Conservation (phyloP, 2,797 vertebrate genomes). For the Chromis chromis region DNA sequence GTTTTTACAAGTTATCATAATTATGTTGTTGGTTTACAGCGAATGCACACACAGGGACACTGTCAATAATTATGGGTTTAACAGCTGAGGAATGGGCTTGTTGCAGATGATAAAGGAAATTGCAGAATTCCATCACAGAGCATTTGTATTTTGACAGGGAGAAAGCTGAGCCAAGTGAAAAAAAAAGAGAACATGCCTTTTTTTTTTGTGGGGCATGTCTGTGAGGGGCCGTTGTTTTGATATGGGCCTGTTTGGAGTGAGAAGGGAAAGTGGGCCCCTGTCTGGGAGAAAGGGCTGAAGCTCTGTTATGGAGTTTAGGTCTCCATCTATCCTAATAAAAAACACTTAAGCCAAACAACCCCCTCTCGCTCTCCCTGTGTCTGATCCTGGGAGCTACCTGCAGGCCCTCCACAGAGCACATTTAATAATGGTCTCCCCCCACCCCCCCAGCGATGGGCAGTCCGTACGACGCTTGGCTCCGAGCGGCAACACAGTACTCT, state of each 20-base stretch:
- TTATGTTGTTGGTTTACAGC: slow-evolving; percentile 45
- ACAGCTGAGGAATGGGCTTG: slow-evolving; percentile 62
- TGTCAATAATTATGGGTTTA: slow-evolving; percentile 70
- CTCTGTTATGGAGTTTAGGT: slow-evolving; percentile 86
- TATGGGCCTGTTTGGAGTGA: slow-evolving; percentile 75
- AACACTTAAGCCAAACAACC: slow-evolving; percentile 86
- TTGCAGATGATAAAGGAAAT: slow-evolving; percentile 78
- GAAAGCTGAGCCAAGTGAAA: slow-evolving; percentile 74
- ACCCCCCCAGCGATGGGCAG: slow-evolving; percentile 39
- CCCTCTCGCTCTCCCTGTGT: slow-evolving; percentile 71
- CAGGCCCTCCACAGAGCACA: slow-evolving; percentile 74
- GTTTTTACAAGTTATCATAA: slow-evolving; percentile 46
- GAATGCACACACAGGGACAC: background rate
- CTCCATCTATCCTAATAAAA: slow-evolving; percentile 87
- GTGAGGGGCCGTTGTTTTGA: slow-evolving; percentile 82
- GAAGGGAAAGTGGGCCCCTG: slow-evolving; percentile 77
- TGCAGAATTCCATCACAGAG: slow-evolving; percentile 72
- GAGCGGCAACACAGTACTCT: slow-evolving; percentile 45
- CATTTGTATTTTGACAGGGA: slow-evolving; percentile 73
- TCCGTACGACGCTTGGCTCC: slow-evolving; percentile 5
- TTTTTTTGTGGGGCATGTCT: slow-evolving; percentile 73
- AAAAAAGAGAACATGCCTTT: slow-evolving; percentile 60
- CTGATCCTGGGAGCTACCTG: slow-evolving; percentile 84
- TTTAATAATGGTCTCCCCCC: slow-evolving; percentile 76
- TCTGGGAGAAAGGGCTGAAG: slow-evolving; percentile 81